Percentiles rank a stretch among this genome's conserved stretches.
Conservation (phyloP, 2,888 invertebrate species). For the Dryobota labecula region DNA sequence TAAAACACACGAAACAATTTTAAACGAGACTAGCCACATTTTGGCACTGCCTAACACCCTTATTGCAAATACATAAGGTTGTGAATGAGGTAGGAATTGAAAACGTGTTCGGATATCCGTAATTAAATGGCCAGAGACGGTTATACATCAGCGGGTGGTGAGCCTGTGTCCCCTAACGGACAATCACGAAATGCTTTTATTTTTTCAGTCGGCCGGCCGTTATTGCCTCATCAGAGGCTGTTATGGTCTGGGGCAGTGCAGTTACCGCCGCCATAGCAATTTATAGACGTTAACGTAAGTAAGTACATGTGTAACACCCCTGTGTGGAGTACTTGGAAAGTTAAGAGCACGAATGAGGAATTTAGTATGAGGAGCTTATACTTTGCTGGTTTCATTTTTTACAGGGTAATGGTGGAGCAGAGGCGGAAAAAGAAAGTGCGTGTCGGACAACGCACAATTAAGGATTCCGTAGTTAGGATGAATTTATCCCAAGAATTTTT, state of each 20-base stretch:
- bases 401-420: too few relatives aligned
- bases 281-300: constrained; percentile 62
- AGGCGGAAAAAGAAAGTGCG: too few relatives aligned
- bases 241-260: constrained; percentile 75
- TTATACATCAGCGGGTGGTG: constrained; percentile 71
- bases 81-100: constrained; percentile 46
- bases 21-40: constrained; percentile 46
- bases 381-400: constrained; percentile 15
- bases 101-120: constrained; percentile 70
- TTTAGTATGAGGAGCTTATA: constrained; percentile 33
- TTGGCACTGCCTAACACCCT: constrained; percentile 17
- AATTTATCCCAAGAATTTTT: too few relatives aligned
- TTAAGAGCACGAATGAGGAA: constrained; percentile 35
- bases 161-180: constrained; percentile 71
- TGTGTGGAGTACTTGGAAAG: constrained; percentile 26
- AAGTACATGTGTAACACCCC: constrained; percentile 55
- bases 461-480: too few relatives aligned
- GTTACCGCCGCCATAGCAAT: constrained; percentile 70
- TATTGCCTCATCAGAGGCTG: constrained; percentile 86
- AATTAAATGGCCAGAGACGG: constrained; percentile 74
- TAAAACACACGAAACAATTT: constrained; percentile 61
- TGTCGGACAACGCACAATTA: too few relatives aligned
- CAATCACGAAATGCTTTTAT: constrained; percentile 89
- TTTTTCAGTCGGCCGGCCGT: constrained; percentile 80
- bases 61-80: constrained; percentile 52